Evolutionary conservation across 2,888 invertebrate genomes (phyloP), one percentile per base, ranked within the genome.

Genomic region (Lasioglossum oenotherae): DNA sequence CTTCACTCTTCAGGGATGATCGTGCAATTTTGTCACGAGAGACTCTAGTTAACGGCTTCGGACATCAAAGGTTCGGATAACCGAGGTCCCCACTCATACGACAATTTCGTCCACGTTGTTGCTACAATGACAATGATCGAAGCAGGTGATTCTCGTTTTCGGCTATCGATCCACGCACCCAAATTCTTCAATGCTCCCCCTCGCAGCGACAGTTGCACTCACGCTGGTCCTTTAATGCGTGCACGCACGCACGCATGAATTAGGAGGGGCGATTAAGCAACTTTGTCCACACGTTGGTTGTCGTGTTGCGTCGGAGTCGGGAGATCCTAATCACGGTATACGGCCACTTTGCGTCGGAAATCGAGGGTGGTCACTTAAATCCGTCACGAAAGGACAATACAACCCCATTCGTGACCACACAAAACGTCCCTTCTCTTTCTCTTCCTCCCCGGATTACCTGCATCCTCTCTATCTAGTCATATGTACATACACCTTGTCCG

Each of bases 261-360:
- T 83, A 84, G 82, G 81, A 82, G 81, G 81, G 76, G 76, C 85
- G 86, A 90, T 90, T 87, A 87, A 86, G 82, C 83, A 90, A 85
- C 79, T 78, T 84, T 80, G 84, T 86, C 84, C 76, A 80, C 74
- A 71, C 84, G 72, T 67, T 72, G 44, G 35, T 71, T 78, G 67
- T 81, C 74, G 71, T 74, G 78, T 71, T 67, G 41, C 67, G 35
- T 64, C 41, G 60, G 41, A 83, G 83, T 82, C 83, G 85, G 79
- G 89, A 93, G 94, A 95, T 95, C 88, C 90, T 93, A 94, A 95
- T 95, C 94, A 90, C 83, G 80, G 88, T 74, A 88, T 84, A 85
- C 89, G 92, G 92, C 93, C 94, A 95, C 94, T 95, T 95, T 95
- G 92, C 90, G 93, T 92, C 95, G 94, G 95, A 95, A 95, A 94